A percentile compares a stretch with the other conserved stretches of the same genome.
These are phyloP conservation scores for Murina feae DNA, from an alignment of 2,113 vertebrate genomes.

Conservation along the genomic window DNA sequence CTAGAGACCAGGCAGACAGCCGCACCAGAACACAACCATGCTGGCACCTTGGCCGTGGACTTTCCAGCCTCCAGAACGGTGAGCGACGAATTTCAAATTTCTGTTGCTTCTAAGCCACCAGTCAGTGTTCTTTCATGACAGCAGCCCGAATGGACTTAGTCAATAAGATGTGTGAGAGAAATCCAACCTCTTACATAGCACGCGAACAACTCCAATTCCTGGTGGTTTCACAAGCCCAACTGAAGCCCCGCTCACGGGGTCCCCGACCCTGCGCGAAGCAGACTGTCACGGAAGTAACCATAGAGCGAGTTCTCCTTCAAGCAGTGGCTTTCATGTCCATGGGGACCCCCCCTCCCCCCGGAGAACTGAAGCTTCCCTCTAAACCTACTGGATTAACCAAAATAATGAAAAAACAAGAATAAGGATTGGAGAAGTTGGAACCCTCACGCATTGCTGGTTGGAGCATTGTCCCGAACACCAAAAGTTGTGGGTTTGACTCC, in stretches of 20 bases:
- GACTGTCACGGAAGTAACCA: neutral
- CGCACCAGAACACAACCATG: neutral
- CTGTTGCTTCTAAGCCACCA: neutral
- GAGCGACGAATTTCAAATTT: neutral
- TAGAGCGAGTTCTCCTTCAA: neutral
- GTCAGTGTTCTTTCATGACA: neutral
- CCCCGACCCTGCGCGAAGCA: neutral
- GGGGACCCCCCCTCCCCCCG: neutral
- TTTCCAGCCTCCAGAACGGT: neutral
- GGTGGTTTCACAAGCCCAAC: neutral
- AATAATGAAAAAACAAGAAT: neutral
- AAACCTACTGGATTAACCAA: no score
- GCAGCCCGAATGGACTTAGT: neutral
- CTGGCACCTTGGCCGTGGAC: neutral
- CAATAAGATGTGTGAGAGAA: no score
- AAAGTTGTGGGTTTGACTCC: neutral
- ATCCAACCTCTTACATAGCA: neutral
- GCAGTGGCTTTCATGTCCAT: fast-evolving
- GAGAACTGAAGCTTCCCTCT: neutral
- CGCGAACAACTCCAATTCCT: neutral
- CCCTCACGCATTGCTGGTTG: neutral
- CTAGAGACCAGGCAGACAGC: neutral
- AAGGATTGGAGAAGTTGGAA: neutral
- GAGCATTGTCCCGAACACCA: no score
- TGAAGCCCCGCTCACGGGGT: neutral